A percentile compares a stretch with the other conserved stretches of the same genome.
Evolutionary conservation across 2,888 invertebrate species (phyloP).

Genomic region (Lymantria monacha): DNA sequence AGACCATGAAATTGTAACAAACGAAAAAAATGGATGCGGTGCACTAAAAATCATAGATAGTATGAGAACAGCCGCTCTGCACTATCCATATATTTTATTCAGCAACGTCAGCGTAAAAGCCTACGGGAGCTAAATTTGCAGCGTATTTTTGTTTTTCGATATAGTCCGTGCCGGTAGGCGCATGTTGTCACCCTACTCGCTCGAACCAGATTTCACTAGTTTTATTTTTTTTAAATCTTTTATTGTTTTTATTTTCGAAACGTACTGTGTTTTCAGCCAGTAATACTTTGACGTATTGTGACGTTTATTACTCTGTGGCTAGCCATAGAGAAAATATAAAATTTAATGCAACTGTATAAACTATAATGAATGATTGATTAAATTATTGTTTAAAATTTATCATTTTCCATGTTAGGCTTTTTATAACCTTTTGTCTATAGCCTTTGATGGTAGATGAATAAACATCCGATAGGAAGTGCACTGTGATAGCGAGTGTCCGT

Average conservation of each 20-base stretch:
- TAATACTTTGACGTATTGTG: constrained; percentile 37
- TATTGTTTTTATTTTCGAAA: constrained; percentile 13
- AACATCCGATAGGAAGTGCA: too few relatives aligned
- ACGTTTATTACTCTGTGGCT: constrained; percentile 21
- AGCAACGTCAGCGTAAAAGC: constrained; percentile 43
- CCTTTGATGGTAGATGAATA: too few relatives aligned
- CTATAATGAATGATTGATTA: too few relatives aligned
- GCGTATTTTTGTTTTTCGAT: constrained; percentile 35
- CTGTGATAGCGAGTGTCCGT: too few relatives aligned
- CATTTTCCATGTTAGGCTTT: too few relatives aligned
- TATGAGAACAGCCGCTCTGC: constrained; percentile 29
- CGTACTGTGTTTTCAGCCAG: constrained; percentile 35
- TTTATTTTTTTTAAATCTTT: constrained; percentile 26
- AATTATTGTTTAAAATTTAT: too few relatives aligned
- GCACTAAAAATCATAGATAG: constrained; percentile 38
- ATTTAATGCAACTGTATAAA: too few relatives aligned
- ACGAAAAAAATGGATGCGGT: constrained; percentile 17
- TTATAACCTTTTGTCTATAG: too few relatives aligned
- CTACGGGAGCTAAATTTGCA: constrained; percentile 35
- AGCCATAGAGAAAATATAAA: too few relatives aligned
- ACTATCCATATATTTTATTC: constrained; percentile 53
- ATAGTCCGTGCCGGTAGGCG: constrained; percentile 39
- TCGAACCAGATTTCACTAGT: constrained; percentile 35
- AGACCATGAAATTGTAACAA: constrained; percentile 27
- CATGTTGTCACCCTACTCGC: constrained; percentile 42